Conservation (phyloP, 2,888 invertebrate species). For the Colostygia pectinataria region DNA sequence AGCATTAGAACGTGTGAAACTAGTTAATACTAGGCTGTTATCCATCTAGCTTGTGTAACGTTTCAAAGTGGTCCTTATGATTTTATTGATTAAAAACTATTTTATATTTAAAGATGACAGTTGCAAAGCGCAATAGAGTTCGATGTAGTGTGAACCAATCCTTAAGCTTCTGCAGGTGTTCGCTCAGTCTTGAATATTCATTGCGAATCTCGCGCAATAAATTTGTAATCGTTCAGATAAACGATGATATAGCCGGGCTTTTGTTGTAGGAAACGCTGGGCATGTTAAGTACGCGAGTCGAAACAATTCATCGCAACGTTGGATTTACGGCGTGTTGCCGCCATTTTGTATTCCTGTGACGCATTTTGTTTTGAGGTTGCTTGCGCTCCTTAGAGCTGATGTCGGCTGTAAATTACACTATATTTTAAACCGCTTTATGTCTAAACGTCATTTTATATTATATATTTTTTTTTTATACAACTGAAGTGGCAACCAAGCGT, state of each 20-base stretch:
- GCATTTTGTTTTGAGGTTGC: constrained; percentile 12
- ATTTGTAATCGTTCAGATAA: constrained; percentile 43
- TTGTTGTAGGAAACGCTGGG: constrained; percentile 9
- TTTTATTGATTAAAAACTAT: no score
- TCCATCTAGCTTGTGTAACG: no score
- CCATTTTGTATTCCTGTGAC: constrained; percentile 6
- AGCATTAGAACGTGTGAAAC: no score
- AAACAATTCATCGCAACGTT: constrained; percentile 16
- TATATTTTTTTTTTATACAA: no score
- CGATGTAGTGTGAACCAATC: background rate
- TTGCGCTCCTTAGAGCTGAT: no score
- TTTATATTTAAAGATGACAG: no score
- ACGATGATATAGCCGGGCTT: constrained; percentile 38
- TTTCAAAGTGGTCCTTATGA: no score
- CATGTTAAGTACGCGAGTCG: constrained; percentile 10
- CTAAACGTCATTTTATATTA: no score
- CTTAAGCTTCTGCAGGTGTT: constrained; percentile 41
- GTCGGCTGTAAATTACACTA: no score
- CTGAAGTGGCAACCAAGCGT: no score
- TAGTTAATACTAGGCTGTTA: no score
- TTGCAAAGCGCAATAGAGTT: background rate
- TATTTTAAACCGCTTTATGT: no score
- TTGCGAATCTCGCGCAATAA: constrained; percentile 45
- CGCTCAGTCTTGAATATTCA: constrained; percentile 50
- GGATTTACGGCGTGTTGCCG: background rate